Evolutionary conservation across 1,140 invertebrate species (phyloP).

Genomic region (Rhyacophila brunnea): DNA sequence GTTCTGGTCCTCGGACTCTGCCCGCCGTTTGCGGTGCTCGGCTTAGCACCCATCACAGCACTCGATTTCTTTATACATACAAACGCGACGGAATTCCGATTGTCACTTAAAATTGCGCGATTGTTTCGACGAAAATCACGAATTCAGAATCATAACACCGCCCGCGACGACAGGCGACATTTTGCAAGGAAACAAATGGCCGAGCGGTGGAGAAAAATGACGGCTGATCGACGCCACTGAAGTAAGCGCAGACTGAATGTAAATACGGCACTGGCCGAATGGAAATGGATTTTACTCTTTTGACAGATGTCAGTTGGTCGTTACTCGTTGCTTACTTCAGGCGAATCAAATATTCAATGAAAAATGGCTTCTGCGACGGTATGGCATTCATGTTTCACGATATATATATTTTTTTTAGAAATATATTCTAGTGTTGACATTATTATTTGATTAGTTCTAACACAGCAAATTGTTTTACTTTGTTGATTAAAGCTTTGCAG

Average conservation of each 20-base stretch:
- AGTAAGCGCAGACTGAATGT: conserved; percentile 21
- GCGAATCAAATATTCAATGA: conserved; percentile 1
- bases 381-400: conserved; percentile 19
- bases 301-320: conserved; percentile 23
- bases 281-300: conserved; percentile 24
- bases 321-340: conserved; percentile 21
- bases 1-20: conserved; percentile 71
- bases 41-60: conserved; percentile 74
- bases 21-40: conserved; percentile 73
- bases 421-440: background rate
- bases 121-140: conserved; percentile 38
- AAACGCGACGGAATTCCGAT: conserved; percentile 32
- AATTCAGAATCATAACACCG: conserved; percentile 41
- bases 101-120: conserved; percentile 25
- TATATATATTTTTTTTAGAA: conserved; percentile 5
- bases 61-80: conserved; percentile 16
- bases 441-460: background rate
- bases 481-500: conserved; percentile 1
- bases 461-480: background rate
- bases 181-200: conserved; percentile 39
- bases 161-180: conserved; percentile 47
- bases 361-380: conserved; percentile 37
- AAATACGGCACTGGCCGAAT: conserved; percentile 27
- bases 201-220: conserved; percentile 29
- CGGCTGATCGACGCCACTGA: conserved; percentile 23